These are phyloP conservation scores for Dermochelys coriacea DNA, from an alignment of 2,797 vertebrate genomes.

Conservation along the genomic window DNA sequence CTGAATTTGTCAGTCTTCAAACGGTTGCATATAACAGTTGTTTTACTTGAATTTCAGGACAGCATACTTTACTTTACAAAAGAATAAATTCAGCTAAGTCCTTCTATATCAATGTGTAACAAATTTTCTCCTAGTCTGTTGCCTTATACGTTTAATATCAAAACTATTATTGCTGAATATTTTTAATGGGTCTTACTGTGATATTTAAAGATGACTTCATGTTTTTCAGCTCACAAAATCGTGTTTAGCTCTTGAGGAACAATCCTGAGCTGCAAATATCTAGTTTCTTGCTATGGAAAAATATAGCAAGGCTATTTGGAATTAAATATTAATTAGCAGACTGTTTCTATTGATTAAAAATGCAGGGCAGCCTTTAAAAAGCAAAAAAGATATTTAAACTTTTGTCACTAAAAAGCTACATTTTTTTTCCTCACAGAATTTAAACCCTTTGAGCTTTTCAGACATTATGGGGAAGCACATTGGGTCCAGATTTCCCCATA, in stretches of 20 bases:
- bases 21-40: neutral
- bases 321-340: neutral
- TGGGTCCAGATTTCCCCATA: neutral
- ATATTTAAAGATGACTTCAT: neutral
- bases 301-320: neutral
- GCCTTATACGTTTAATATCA: neutral
- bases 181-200: neutral
- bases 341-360: neutral
- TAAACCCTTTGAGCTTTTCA: neutral
- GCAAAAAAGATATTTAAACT: neutral
- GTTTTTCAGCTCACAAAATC: neutral
- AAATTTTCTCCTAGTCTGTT: neutral
- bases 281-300: neutral
- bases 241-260: neutral
- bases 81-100: neutral
- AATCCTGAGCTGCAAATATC: neutral
- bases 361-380: too few species aligned
- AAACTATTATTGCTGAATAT: neutral
- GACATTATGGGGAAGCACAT: neutral
- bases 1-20: neutral
- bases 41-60: neutral
- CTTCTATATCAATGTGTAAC: neutral
- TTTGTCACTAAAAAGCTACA: neutral
- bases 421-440: neutral
- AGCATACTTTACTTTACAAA: conserved; percentile 4